Conservation (phyloP, 1,140 invertebrate species). For the Cydia amplana region DNA sequence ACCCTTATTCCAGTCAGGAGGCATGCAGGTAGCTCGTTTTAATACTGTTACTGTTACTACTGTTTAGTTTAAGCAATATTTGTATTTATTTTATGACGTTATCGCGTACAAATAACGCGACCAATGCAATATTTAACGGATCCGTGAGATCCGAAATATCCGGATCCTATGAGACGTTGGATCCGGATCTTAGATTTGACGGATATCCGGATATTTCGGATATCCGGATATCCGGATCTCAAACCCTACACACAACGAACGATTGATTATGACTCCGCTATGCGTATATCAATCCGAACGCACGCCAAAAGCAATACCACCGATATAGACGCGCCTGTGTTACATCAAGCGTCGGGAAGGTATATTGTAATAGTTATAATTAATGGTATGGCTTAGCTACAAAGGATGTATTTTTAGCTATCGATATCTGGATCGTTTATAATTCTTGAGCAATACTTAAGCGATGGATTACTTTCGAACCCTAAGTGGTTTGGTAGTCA, state of each 20-base stretch:
- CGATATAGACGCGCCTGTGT: constrained; percentile 9
- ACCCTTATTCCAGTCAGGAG: too few relatives aligned
- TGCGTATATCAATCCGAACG: constrained; percentile 2
- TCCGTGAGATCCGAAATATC: too few relatives aligned
- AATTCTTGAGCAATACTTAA: not conserved
- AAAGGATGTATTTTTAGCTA: constrained; percentile 12
- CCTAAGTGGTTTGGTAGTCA: not conserved
- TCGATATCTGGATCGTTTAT: constrained; percentile 6
- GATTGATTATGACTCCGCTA: constrained; percentile 24
- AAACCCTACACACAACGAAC: not conserved
- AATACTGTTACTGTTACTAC: too few relatives aligned
- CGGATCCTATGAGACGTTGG: too few relatives aligned
- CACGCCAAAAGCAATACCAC: constrained; percentile 19
- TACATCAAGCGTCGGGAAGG: not conserved
- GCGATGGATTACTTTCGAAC: not conserved
- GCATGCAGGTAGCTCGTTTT: too few relatives aligned
- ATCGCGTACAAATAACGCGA: too few relatives aligned
- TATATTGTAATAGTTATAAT: not conserved
- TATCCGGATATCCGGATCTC: too few relatives aligned
- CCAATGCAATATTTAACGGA: too few relatives aligned
- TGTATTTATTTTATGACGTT: too few relatives aligned
- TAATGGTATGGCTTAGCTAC: constrained; percentile 9
- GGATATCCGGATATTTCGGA: too few relatives aligned
- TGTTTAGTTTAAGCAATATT: too few relatives aligned
- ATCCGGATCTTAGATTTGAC: too few relatives aligned